Evolutionary conservation across 2,888 invertebrate species (phyloP), one percentile per base, ranked within the genome.

Genomic region (Orthonychiurus folsomi): DNA sequence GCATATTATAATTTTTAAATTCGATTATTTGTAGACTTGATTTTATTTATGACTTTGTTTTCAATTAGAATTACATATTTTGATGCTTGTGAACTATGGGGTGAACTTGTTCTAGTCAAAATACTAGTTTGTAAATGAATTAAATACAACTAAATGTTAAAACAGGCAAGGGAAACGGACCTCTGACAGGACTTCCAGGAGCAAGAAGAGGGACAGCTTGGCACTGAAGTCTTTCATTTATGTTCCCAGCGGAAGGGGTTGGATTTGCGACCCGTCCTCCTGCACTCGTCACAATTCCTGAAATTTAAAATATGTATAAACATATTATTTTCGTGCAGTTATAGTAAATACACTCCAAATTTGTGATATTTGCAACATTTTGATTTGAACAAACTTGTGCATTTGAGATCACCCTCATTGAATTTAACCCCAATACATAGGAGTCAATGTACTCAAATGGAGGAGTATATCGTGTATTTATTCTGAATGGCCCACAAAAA

Each of bases 271-370:
- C 64, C n/a, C 70, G 60, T 48, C 67, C 68, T 58, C 70, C 70
- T 50, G 70, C 68, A 65, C 70, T 72, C 61, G 72, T 72, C 57
- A 72, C 70, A 63, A 72, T 72, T 28, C 72, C 72, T 72, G 65
- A 5, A 66, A 64, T 57, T 59, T 59, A 62, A 60, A n/a, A n/a
- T 23, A 55, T 25, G 12, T 15, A 55, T 23, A 3, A 23, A 9
- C 24, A 25, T 12, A 24, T 55, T 24, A 3, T n/a, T n/a, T n/a
- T n/a, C n/a, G n/a, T n/a, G n/a, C n/a, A n/a, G n/a, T n/a, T n/a
- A n/a, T n/a, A n/a, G n/a, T n/a, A n/a, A n/a, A n/a, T n/a, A n/a
- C n/a, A n/a, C n/a, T n/a, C n/a, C n/a, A n/a, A n/a, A n/a, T n/a
- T n/a, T n/a, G n/a, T n/a, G n/a, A n/a, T n/a, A n/a, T n/a, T n/a